Conservation (phyloP, 2,113 vertebrate species). For the Percopsis transmontana region DNA sequence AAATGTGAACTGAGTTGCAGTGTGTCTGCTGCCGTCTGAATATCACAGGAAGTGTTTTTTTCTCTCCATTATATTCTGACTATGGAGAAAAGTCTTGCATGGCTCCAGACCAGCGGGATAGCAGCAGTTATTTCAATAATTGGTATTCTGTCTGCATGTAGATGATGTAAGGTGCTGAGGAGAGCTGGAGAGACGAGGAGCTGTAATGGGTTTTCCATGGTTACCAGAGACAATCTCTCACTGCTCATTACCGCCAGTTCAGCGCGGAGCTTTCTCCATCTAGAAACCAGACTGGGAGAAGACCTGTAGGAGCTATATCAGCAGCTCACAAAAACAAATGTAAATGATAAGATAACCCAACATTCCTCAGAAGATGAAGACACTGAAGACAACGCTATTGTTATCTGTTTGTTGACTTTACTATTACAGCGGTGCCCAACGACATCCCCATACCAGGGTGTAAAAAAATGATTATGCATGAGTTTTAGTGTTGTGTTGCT, state of each 20-base stretch:
- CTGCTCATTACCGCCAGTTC: slow-evolving; percentile 16
- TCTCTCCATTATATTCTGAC: not conserved
- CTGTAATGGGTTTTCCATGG: slow-evolving; percentile 19
- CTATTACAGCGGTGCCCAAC: too few relatives aligned
- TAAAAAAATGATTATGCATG: too few relatives aligned
- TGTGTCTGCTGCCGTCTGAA: not conserved
- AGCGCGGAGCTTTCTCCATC: not conserved
- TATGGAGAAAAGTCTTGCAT: not conserved
- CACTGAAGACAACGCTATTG: too few relatives aligned
- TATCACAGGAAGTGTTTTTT: slow-evolving; percentile 4
- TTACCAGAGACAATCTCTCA: slow-evolving; percentile 11
- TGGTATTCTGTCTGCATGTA: slow-evolving; percentile 22
- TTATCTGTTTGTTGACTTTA: too few relatives aligned
- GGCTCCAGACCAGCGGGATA: slow-evolving; percentile 5
- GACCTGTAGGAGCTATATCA: not conserved
- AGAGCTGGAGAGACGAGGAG: slow-evolving; percentile 4
- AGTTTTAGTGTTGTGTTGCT: too few relatives aligned
- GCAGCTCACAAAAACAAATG: not conserved
- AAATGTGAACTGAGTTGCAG: too few relatives aligned
- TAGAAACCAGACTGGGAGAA: not conserved
- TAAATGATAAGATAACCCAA: not conserved
- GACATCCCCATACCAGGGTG: too few relatives aligned
- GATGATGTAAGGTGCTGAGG: slow-evolving; percentile 10
- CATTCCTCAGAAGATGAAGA: too few relatives aligned
- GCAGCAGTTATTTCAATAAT: slow-evolving; percentile 21